A percentile compares a stretch with the other conserved stretches of the same genome.
phyloP scores from a whole-genome alignment of 2,888 invertebrate species.

The Iselma pallidipennis region DNA sequence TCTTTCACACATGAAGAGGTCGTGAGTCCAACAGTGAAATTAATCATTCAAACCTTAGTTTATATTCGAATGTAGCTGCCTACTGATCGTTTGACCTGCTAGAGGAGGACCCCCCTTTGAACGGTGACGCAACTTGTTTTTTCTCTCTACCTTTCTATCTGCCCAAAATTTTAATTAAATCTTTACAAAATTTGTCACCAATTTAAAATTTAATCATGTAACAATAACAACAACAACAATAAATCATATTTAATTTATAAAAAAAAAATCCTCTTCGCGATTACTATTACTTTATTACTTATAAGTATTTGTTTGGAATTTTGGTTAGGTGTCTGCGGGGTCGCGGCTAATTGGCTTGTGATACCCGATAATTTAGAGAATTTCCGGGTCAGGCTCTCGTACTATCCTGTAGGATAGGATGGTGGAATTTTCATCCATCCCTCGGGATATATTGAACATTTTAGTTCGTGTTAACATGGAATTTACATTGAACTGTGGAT shows the following conservation, averaged over 20 bases:
- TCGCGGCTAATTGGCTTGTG: neutral
- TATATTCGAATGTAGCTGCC: constrained; percentile 28
- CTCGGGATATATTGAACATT: neutral
- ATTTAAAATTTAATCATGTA: no score
- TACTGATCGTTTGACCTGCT: constrained; percentile 21
- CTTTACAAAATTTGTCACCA: neutral
- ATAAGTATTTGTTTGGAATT: neutral
- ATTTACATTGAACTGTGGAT: constrained; percentile 3
- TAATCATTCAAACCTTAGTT: constrained; percentile 39
- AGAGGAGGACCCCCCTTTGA: neutral
- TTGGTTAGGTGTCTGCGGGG: neutral
- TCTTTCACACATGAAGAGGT: constrained; percentile 48
- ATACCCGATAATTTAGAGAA: constrained; percentile 1
- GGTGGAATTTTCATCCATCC: neutral
- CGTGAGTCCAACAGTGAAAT: constrained; percentile 43
- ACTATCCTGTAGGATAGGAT: neutral
- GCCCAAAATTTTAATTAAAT: neutral
- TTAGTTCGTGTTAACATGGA: constrained; percentile 2
- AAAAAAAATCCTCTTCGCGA: neutral
- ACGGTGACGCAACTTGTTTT: neutral
- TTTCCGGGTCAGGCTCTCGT: neutral
- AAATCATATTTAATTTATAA: no score
- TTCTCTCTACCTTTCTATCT: neutral
- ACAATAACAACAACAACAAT: no score
- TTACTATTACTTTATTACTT: neutral